Evolutionary conservation across 37 sponge, comb jelly and placozoan species (phyloP).

Genomic region (Mnemiopsis leidyi): DNA sequence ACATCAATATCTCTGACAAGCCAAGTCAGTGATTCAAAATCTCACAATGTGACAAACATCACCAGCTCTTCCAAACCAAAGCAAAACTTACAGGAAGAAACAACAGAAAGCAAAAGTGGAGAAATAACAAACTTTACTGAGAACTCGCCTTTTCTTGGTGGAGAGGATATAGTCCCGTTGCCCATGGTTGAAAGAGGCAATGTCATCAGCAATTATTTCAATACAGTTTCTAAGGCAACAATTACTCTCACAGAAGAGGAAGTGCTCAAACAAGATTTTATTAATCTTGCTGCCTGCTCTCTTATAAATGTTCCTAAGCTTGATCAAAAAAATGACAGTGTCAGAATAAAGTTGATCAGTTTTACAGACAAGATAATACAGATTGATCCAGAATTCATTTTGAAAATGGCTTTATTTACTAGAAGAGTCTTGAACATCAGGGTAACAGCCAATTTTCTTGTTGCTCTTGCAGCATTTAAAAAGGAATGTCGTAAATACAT

Average conservation of each 20-base stretch:
- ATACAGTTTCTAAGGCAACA: neutral
- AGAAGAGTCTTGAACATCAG: constrained; percentile 87
- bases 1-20: neutral
- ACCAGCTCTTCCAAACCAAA: neutral
- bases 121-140: neutral
- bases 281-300: constrained; percentile 92
- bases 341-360: constrained; percentile 67
- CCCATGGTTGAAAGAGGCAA: neutral
- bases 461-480: constrained; percentile 85
- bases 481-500: constrained; percentile 85
- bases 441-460: constrained; percentile 92
- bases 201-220: constrained; percentile 41
- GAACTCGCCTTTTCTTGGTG: neutral
- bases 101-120: neutral
- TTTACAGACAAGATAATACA: constrained; percentile 69
- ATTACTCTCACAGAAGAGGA: neutral
- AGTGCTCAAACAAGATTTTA: constrained; percentile 65
- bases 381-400: constrained; percentile 91
- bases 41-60: neutral
- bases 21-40: neutral
- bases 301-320: constrained; percentile 86
- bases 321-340: constrained; percentile 68
- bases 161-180: neutral
- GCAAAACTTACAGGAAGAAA: neutral
- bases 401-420: constrained; percentile 93